Evolutionary conservation across 1,140 invertebrate species (phyloP), one percentile per base, ranked within the genome.

Genomic region (Anagrus nilaparvatae): DNA sequence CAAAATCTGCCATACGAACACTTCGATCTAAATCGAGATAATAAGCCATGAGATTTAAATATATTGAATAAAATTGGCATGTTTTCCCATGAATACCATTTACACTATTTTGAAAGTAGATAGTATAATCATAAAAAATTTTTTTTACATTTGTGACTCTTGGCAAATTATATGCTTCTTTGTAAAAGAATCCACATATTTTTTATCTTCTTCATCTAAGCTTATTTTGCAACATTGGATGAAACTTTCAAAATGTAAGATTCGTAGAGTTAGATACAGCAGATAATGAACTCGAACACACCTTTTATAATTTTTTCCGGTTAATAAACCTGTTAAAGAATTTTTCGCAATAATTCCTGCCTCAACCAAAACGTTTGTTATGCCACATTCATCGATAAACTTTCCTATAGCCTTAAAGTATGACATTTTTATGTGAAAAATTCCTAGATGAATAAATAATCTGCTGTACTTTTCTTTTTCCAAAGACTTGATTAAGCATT

Each of bases 341-440:
- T 67, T 67, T 37, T 13, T 46, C 20, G 63, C 65, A n/a, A 72
- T 20, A 5, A 71, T 44, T 41, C 55, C 51, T 39, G 50, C 57
- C n/a, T 72, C 49, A 28, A 62, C 55, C 50, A 69, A 53, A 1
- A 72, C 45, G 25, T 58, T 51, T 7, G 57, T 44, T 44, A 69
- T 44, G 8, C 64, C 69, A 56, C 60, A 65, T 34, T 62, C 51
- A 32, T 45, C 33, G 13, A 72, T 68, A 29, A 67, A 41, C 52
- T 65, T 63, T 12, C 67, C 70, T 6, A 71, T 19, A 2, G 60
- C 63, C 51, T 66, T 69, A 43, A 71, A 71, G 46, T 55, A 72
- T 12, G 69, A 49, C 56, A 70, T 52, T 51, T 59, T 54, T 12
- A 70, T 59, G 44, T 72, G 69, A 44, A 72, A 72, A 3, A 58